Percentiles rank a stretch among this genome's conserved stretches.
Evolutionary conservation across 2,113 vertebrate species (phyloP).

Genomic region (Myiagra hebetior): DNA sequence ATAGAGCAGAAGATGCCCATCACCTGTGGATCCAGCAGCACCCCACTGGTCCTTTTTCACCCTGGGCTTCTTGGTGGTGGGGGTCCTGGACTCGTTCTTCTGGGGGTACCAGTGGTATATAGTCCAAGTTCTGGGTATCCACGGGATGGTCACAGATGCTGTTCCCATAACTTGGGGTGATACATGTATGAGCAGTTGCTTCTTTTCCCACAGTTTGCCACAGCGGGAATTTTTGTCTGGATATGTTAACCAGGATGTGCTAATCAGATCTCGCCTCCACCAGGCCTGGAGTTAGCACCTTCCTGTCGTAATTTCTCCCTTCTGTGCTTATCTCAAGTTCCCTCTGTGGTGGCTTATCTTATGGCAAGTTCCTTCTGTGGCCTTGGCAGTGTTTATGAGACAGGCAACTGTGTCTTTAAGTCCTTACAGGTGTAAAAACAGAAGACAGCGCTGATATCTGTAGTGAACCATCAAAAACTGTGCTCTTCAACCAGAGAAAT

Average conservation of each 20-base stretch:
- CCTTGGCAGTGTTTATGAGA: background rate
- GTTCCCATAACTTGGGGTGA: background rate
- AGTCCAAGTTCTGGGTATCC: background rate
- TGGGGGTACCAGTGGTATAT: too few species aligned
- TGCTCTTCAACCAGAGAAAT: background rate
- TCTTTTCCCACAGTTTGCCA: background rate
- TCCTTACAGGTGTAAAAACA: background rate
- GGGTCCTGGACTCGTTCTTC: background rate
- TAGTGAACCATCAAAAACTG: background rate
- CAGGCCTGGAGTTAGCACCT: background rate
- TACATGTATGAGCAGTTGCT: background rate
- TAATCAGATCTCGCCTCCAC: background rate
- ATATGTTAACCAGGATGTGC: background rate
- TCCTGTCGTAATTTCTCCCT: background rate
- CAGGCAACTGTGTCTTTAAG: background rate
- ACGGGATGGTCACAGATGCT: accelerated
- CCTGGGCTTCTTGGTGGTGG: background rate
- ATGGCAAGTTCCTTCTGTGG: background rate
- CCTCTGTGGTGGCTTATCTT: background rate
- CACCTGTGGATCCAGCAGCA: background rate
- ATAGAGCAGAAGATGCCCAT: background rate
- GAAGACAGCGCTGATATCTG: background rate
- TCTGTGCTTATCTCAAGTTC: background rate
- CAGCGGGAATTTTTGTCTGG: background rate
- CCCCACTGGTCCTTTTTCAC: background rate